A percentile compares a stretch with the other conserved stretches of the same genome.
phyloP scores from a whole-genome alignment of 2,797 vertebrate species.

The Micropoecilia bifurca region DNA sequence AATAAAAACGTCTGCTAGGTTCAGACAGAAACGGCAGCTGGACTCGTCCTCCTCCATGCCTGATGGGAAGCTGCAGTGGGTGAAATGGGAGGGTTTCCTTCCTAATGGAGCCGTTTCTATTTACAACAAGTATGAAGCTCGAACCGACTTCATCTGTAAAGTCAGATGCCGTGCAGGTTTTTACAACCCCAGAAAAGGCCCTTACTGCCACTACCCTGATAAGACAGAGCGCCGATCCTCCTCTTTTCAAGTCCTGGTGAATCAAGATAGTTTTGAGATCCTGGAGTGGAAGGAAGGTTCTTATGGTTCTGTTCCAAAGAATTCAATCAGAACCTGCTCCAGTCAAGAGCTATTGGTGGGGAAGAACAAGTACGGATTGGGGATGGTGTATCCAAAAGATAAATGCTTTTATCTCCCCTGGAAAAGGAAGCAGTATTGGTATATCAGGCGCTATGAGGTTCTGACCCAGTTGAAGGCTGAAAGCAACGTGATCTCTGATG shows the following conservation, averaged over 20 bases:
- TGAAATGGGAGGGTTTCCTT: conserved; percentile 31
- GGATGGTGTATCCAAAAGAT: too few species aligned
- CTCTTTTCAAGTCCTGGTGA: conserved; percentile 66
- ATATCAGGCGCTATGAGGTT: too few species aligned
- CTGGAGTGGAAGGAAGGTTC: conserved; percentile 60
- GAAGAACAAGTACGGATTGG: too few species aligned
- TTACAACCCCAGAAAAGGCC: conserved; percentile 57
- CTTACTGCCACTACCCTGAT: conserved; percentile 56
- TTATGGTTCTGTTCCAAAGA: conserved; percentile 48
- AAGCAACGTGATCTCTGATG: too few species aligned
- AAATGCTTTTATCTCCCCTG: too few species aligned
- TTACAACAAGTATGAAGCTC: conserved; percentile 76
- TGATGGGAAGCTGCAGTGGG: conserved; percentile 40
- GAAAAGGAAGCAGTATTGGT: too few species aligned
- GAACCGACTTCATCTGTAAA: conserved; percentile 72
- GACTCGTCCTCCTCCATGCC: conserved; percentile 31
- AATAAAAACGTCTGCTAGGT: not conserved
- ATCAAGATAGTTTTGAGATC: conserved; percentile 66
- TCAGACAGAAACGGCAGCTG: not conserved
- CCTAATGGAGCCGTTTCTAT: conserved; percentile 75
- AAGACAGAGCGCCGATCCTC: conserved; percentile 2
- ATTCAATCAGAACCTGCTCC: conserved; percentile 52
- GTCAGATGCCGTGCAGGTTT: conserved; percentile 53
- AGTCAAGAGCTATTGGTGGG: conserved; percentile 41
- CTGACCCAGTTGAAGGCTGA: too few species aligned